Base-by-base conservation (phyloP, 2,113 vertebrate genomes). In the Orientallactaga bullata region DNA sequence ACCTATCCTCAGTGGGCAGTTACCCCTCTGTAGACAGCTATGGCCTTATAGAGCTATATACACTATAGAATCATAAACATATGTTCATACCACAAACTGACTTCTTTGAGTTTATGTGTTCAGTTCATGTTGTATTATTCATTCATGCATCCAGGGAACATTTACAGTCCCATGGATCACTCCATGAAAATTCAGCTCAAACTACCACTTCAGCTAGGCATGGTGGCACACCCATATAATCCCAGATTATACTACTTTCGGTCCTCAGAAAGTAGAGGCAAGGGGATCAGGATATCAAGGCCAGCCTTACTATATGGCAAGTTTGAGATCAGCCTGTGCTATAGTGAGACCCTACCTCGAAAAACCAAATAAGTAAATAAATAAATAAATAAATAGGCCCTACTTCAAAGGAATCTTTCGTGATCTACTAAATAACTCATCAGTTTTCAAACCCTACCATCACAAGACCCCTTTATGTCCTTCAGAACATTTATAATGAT, bases 401-500 rank as follows among this genome's bases (percentile, higher is more conserved):
- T 39, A 65, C 18, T 87, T 69, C 69, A 55, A n/a, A 71, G 72
- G 32, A 18, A 65, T 23, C 28, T 89, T 72, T 11, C 5, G 39
- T 65, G 21, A 95, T 23, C n/a, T 90, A 68, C 39, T 86, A 68
- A 84, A 95, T 77, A 65, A 39, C 12, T 5, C 16, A 76, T 39
- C 74, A 37, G 63, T 24, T 26, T 73, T 15, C 21, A 79, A 26
- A 42, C 2, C 42, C 42, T 85, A 51, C 71, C 30, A 81, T 74
- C 79, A 88, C 4, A 72, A 85, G 39, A 94, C 21, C 2, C 1
- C 77, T 84, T 72, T 72, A 37, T 91, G 71, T 85, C n/a, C 39
- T 39, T 96, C 21, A 85, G 32, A 65, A n/a, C 51, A 89, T 84
- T 91, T 80, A 84, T 51, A 32, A 30, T 69, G 85, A 86, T 89